Evolutionary conservation across 1,140 invertebrate genomes (phyloP).

Genomic region (Zophobas morio): DNA sequence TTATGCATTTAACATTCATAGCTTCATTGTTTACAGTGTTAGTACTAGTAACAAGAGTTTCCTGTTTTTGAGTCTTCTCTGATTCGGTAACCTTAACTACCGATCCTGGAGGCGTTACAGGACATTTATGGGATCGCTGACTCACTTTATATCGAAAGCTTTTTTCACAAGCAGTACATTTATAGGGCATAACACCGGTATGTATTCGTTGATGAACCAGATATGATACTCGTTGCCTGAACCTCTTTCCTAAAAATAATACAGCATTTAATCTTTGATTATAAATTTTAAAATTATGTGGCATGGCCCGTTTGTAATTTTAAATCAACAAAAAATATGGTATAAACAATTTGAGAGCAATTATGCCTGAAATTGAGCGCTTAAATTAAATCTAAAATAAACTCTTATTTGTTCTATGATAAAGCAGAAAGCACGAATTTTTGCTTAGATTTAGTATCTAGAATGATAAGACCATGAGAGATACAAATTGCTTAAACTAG

Average conservation of each 20-base stretch:
- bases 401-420: too few relatives aligned
- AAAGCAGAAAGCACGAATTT: too few relatives aligned
- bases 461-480: too few relatives aligned
- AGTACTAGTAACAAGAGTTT: constrained; percentile 7
- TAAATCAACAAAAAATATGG: too few relatives aligned
- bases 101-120: constrained; percentile 72
- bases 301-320: too few relatives aligned
- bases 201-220: constrained; percentile 88
- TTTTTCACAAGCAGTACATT: constrained; percentile 85
- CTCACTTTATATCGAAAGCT: constrained; percentile 90
- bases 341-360: too few relatives aligned
- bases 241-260: constrained; percentile 82
- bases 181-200: constrained; percentile 87
- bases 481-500: too few relatives aligned
- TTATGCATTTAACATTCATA: constrained; percentile 55
- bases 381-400: too few relatives aligned
- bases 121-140: constrained; percentile 85
- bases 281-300: too few relatives aligned
- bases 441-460: too few relatives aligned
- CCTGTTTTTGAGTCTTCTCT: constrained; percentile 46
- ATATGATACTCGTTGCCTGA: constrained; percentile 88
- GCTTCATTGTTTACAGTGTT: constrained; percentile 19
- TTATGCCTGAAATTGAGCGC: too few relatives aligned
- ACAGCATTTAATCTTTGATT: too few relatives aligned
- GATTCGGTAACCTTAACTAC: constrained; percentile 62